Base-by-base conservation (phyloP, 2,888 invertebrate species). In the Chloroclystis v-ata region DNA sequence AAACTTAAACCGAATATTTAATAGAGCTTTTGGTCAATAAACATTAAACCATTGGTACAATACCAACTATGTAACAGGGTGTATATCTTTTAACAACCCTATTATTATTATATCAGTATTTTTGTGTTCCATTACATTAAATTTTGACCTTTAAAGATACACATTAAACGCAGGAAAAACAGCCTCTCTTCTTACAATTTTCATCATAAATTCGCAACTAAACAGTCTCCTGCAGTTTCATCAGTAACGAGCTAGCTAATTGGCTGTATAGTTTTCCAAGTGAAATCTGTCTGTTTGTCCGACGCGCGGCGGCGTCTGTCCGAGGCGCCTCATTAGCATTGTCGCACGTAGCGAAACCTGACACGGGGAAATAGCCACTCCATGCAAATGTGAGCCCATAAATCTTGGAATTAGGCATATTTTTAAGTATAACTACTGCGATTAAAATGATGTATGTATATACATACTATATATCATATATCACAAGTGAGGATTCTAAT, bases 291-390 rank as follows among this genome's bases (percentile, higher is more conserved):
- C 35, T 47, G 47, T 49, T 45, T 35, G 48, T 49, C 39, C 44
- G 40, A 37, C 37, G 26, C 30, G 9, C 40, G 30, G 56, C 58
- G 65, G 64, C 68, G 63, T 67, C 71, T 69, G 69, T 67, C 67
- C 59, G 57, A 14, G 57, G 60, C 63, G 62, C 61, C 65, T 72
- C 73, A 67, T 74, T 71, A 72, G 72, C 61, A 67, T 67, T 69
- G 65, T 69, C 56, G 56, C 43, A 16, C 32, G 32, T 33, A 16
- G 40, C 11, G 25, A 26, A 38, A 41, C 32, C 26, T 14, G 30
- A 41, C 13, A 26, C 14, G 32, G 35, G 10, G 35, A 35, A 20
- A 35, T 35, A 24, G 20, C 9, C 33, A 33, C 13, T 10, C 35
- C 20, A 35, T 35, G 35, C 20, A 24, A 35, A 35, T 35, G 28